A percentile compares a stretch with the other conserved stretches of the same genome.
phyloP scores from a whole-genome alignment of 2,888 invertebrate genomes.

The Xylocampa areola region DNA sequence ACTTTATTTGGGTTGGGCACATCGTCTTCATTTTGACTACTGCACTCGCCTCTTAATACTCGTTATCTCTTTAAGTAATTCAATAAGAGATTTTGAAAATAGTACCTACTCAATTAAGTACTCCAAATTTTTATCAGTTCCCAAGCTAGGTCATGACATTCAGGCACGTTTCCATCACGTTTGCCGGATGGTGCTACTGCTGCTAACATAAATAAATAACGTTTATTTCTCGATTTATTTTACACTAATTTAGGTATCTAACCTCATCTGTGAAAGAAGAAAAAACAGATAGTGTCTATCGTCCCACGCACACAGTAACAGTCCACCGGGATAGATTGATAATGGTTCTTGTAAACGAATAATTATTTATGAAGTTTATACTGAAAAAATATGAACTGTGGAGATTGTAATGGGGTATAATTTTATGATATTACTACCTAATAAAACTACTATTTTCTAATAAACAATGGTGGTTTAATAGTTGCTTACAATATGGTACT shows the following conservation, averaged over 20 bases:
- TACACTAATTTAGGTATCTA: slow-evolving; percentile 24
- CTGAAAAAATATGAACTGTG: no score
- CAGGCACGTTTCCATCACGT: neutral
- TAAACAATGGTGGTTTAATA: no score
- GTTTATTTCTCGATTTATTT: slow-evolving; percentile 12
- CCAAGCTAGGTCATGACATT: slow-evolving; percentile 16
- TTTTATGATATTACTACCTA: no score
- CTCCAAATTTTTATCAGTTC: slow-evolving; percentile 2
- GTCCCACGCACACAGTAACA: slow-evolving; percentile 30
- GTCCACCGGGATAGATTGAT: slow-evolving; percentile 7
- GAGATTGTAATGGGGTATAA: no score
- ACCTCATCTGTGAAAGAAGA: slow-evolving; percentile 19
- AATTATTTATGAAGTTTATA: slow-evolving; percentile 17
- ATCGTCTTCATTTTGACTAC: no score
- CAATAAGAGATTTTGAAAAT: neutral
- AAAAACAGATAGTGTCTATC: slow-evolving; percentile 37
- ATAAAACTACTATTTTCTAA: no score
- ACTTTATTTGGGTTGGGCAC: no score
- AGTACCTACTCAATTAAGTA: neutral
- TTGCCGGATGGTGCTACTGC: neutral
- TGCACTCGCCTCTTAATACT: no score
- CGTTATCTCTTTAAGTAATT: no score
- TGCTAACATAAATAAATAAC: neutral
- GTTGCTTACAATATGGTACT: no score
- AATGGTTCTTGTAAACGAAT: slow-evolving; percentile 10